Base-by-base conservation (phyloP, 2,113 vertebrate genomes). In the Ciconia stormi region DNA sequence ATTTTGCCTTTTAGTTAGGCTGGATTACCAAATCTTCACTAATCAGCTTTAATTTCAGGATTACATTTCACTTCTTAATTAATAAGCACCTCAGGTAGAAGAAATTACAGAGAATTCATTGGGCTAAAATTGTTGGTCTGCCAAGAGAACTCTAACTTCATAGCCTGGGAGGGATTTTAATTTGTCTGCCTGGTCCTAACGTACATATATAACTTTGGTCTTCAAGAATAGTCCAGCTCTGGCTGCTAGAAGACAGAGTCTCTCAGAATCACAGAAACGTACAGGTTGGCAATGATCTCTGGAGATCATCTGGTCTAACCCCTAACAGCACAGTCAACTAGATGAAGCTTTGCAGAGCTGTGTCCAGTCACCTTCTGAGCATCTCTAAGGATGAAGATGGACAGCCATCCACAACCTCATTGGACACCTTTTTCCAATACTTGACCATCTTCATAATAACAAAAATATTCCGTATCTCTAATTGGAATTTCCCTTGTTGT, bases 391-490 rank as follows among this genome's bases (percentile, higher is more conserved):
- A 80, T 25, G 34, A 89, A 49, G 59, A 73, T 10, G 26, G 36
- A 56, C 36, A 89, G 50, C 14, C 22, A 66, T 6, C 21, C 62
- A 67, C n/a, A 76, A 62, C 13, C 30, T 53, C 42, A 56, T 13
- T 36, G 44, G 23, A 53, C 27, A 72, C 3, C 25, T 66, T 77
- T 49, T 80, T 32, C 47, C 21, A 77, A 9, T 16, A 84, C 10
- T 46, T 90, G 29, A 59, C 25, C 11, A 30, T 27, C 63, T 52
- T 55, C 8, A 25, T 11, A 3, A 30, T 25, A 61, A 80, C 8
- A 87, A 55, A 59, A 83, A 44, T 15, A 80, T 21, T 83, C 30
- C 0, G 0, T 6, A 66, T n/a, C 15, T 62, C 34, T n/a, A 44
- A 71, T 0, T 44, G 25, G 42, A 66, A 80, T 46, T 81, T 58